phyloP scores from a whole-genome alignment of 1,140 invertebrate species.

The Aphelenchoides besseyi region DNA sequence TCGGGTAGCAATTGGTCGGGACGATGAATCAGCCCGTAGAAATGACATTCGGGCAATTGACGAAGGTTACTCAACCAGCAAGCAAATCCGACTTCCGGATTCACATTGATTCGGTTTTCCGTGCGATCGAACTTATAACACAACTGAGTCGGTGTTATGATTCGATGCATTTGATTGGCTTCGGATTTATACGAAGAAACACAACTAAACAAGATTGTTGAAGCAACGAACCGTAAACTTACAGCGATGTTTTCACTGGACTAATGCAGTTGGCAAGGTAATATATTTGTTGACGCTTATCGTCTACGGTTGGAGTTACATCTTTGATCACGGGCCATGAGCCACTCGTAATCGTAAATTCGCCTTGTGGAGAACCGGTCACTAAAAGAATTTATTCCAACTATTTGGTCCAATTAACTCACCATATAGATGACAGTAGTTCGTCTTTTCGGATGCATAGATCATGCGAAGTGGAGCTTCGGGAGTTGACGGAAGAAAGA shows the following conservation, averaged over 20 bases:
- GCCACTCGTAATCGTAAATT: conserved; percentile 23
- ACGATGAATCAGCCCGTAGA: conserved; percentile 70
- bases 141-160: conserved; percentile 63
- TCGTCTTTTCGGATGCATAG: conserved; percentile 43
- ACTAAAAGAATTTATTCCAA: conserved; percentile 5
- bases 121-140: conserved; percentile 63
- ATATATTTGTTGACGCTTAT: conserved; percentile 43
- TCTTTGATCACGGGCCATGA: conserved; percentile 49
- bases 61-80: conserved; percentile 83
- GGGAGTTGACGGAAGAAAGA: conserved; percentile 29
- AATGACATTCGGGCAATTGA: conserved; percentile 74
- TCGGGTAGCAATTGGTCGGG: conserved; percentile 26
- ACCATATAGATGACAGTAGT: conserved; percentile 45
- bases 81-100: conserved; percentile 68
- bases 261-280: conserved; percentile 45
- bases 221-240: conserved; percentile 7
- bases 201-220: conserved; percentile 56
- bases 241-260: conserved; percentile 32
- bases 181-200: conserved; percentile 53
- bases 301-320: conserved; percentile 37
- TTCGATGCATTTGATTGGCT: conserved; percentile 21
- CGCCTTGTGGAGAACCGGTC: neutral
- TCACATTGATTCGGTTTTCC: conserved; percentile 37
- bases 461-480: conserved; percentile 32
- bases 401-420: neutral